Percentiles rank a stretch among this genome's conserved stretches.
These are phyloP conservation scores for Ips nitidus DNA, from an alignment of 1,140 invertebrate genomes.

Conservation along the genomic window DNA sequence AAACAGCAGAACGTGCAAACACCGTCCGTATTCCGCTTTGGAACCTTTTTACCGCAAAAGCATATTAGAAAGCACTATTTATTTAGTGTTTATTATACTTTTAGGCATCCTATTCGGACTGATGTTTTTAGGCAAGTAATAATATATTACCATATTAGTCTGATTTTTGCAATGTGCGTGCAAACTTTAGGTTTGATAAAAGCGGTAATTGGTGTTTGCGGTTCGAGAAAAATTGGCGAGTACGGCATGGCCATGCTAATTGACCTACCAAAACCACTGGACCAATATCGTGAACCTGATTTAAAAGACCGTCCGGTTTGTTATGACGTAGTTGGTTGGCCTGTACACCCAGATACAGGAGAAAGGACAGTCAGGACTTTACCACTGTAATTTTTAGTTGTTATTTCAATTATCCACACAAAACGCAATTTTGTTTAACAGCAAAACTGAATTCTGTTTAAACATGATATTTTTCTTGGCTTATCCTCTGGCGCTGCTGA, in stretches of 20 bases:
- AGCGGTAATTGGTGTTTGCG: constrained; percentile 5
- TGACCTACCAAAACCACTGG: constrained; percentile 53
- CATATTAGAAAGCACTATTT: constrained; percentile 17
- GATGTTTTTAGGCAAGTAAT: constrained; percentile 17
- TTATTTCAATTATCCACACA: not conserved
- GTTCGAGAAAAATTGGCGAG: constrained; percentile 4
- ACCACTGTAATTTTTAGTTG: constrained; percentile 11
- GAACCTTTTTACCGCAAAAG: constrained; percentile 28
- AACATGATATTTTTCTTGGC: constrained; percentile 50
- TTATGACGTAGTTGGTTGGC: constrained; percentile 57
- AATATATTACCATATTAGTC: too few species aligned
- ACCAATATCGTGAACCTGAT: constrained; percentile 53
- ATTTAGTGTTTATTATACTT: constrained; percentile 25
- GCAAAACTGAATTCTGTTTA: constrained; percentile 46
- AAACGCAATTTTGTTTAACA: constrained; percentile 20
- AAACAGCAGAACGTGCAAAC: constrained; percentile 17
- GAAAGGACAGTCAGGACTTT: constrained; percentile 48
- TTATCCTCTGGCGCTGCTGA: constrained; percentile 43
- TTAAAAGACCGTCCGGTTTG: constrained; percentile 50
- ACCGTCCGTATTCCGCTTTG: constrained; percentile 18
- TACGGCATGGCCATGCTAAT: constrained; percentile 15
- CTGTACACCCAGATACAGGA: constrained; percentile 57
- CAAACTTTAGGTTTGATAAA: constrained; percentile 8
- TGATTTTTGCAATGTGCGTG: not conserved
- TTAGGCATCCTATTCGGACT: constrained; percentile 24